Evolutionary conservation across 2,888 invertebrate species (phyloP), one percentile per base, ranked within the genome.

Genomic region (Macrophya alboannulata): DNA sequence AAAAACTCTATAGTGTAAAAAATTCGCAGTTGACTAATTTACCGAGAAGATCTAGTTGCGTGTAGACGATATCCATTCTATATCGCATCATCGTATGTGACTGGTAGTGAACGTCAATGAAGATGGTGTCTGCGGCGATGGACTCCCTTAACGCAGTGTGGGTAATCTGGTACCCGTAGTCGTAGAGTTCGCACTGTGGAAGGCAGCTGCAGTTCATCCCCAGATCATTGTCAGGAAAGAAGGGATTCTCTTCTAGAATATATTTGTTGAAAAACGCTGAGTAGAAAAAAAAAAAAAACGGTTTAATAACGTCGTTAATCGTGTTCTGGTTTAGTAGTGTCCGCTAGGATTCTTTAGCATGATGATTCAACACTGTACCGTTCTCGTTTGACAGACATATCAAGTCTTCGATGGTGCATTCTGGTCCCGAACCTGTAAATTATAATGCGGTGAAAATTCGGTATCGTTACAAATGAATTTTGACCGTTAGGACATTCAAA

Each of bases 1-100:
- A 17, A 55, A 21, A 9, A 55, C 17, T 71, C 4, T 71, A 10
- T 12, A 40, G 68, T 40, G 21, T 2, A 59, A n/a, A 9, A 59
- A 71, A 5, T 31, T 37, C 37, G 8, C 15, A 71, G 25, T 4
- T 71, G 37, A 31, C 0, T 31, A n/a, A 40, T 40, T 82, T 85
- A 94, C 94, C 94, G 89, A 94, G 91, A 59, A 94, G 91, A 89
- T 94, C 94, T 62, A 95, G 91, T 93, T 94, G 94, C 81, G 94
- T 94, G 85, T 94, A 94, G 25, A 94, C 93, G 85, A 94, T 91
- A 87, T 94, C 94, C 9, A 94, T 94, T 86, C 94, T 92, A 89
- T 94, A 95, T 2, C 94, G 93, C 89, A 94, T 93, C 86, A 94
- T 91, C 62, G 94, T 93, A 77, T 93, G 91, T 74, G 92, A 92